A percentile compares a stretch with the other conserved stretches of the same genome.
Evolutionary conservation across 2,113 vertebrate genomes (phyloP).

Genomic region (Anolis carolinensis): DNA sequence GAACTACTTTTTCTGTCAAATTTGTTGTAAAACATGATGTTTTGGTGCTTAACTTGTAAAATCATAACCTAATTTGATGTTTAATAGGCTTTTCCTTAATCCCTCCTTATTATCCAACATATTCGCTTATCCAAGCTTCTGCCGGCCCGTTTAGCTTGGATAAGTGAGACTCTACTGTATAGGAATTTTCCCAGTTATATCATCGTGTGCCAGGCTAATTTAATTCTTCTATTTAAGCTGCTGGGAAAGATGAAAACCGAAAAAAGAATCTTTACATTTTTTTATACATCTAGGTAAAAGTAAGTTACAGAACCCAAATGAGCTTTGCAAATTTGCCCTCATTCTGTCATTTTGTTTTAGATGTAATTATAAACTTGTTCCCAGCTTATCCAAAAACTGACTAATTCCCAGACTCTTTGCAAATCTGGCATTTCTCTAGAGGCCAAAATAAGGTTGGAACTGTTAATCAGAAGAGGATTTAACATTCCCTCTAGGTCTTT

Average conservation of each 20-base stretch:
- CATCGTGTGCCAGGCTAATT: background rate
- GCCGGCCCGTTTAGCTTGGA: too few relatives aligned
- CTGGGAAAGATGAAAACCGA: background rate
- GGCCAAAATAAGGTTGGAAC: background rate
- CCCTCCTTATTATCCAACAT: too few relatives aligned
- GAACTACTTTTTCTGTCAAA: too few relatives aligned
- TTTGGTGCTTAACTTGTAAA: too few relatives aligned
- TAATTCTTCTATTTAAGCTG: conserved; percentile 8
- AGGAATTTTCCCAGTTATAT: background rate
- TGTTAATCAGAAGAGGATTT: conserved; percentile 10
- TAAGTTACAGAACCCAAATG: conserved; percentile 27
- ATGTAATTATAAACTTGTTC: conserved; percentile 11
- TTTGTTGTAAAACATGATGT: too few relatives aligned
- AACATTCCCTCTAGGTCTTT: background rate
- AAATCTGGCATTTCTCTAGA: conserved; percentile 34
- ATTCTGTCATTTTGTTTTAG: conserved; percentile 30
- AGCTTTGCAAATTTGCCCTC: conserved; percentile 6
- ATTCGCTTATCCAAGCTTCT: too few relatives aligned
- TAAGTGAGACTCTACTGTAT: too few relatives aligned
- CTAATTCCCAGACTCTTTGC: conserved; percentile 22
- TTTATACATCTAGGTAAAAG: conserved; percentile 18
- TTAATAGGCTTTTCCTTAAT: too few relatives aligned
- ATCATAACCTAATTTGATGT: too few relatives aligned
- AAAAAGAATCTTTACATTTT: conserved; percentile 1
- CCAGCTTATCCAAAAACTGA: conserved; percentile 14